Evolutionary conservation across 2,888 invertebrate genomes (phyloP), one percentile per base, ranked within the genome.

Genomic region (Colostygia pectinataria): DNA sequence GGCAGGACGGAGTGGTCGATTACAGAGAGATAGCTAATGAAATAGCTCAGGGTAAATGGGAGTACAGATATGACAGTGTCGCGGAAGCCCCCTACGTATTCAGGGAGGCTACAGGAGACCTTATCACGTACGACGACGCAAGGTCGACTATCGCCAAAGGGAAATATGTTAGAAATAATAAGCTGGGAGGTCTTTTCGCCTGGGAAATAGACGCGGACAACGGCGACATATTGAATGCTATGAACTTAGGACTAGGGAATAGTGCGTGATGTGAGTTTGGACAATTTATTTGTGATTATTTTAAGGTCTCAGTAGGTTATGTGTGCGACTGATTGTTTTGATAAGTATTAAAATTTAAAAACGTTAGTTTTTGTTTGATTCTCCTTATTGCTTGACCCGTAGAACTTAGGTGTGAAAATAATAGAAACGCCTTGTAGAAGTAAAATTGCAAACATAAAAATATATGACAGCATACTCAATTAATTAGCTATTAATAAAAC

Each of bases 181-280:
- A 89, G 47, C 65, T 90, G 0, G 90, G 90, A 3, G 90, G 90
- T 37, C 58, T 90, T 5, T 90, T 90, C 47, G 83, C 90, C 4
- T 90, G 90, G 90, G 90, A 90, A 68, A 80, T 90, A 0, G 90
- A 90, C 34, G 90, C 90, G 0, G 90, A 90, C 53, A 90, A 89
- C 58, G 90, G 90, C 14, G 90, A 90, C 24, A 76, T 90, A 39
- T 55, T 88, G 38, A 90, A 90, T 55, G 87, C 87, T 3, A 90
- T 90, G 90, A 90, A 90, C 53, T 78, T 84, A 73, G 90, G 87
- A 8, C 71, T 90, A 2, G 90, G 90, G 0, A 90, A 90, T 53
- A 80, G 67, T 67, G 63, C 74, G 62, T 77, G 69, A 74, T 49
- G 36, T 23, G 36, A 9, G 33, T 29, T 40, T 7, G 43, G 44